These are phyloP conservation scores for Cherax destructor DNA, from an alignment of 1,140 invertebrate genomes.

Conservation along the genomic window DNA sequence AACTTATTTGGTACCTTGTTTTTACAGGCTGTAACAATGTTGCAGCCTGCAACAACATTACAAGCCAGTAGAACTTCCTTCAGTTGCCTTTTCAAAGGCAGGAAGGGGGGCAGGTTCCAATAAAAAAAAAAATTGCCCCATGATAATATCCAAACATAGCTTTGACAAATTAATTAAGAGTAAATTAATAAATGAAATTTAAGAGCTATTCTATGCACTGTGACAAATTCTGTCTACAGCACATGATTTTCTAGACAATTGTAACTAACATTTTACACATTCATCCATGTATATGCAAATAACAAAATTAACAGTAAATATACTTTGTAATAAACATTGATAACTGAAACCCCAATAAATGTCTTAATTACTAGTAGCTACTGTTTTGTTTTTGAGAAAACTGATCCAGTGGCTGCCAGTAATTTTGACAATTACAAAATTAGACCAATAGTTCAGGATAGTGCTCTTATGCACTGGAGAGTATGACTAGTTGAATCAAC, in stretches of 20 bases:
- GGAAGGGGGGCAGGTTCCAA: neutral
- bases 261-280: neutral
- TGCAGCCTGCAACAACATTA: too few relatives aligned
- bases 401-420: neutral
- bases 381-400: too few relatives aligned
- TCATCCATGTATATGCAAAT: too few relatives aligned
- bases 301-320: neutral
- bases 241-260: neutral
- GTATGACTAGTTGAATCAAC: slow-evolving; percentile 38
- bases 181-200: too few relatives aligned
- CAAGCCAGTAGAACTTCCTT: neutral
- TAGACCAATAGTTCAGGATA: neutral
- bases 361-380: too few relatives aligned
- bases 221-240: neutral
- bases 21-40: too few relatives aligned
- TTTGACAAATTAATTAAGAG: too few relatives aligned
- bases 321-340: neutral
- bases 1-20: too few relatives aligned
- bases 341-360: neutral
- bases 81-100: neutral
- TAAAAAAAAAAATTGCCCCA: too few relatives aligned
- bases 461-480: slow-evolving; percentile 6
- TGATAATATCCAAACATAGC: neutral
- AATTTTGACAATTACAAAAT: neutral
- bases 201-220: neutral